Evolutionary conservation across 2,113 vertebrate species (phyloP).

Genomic region (Silurus meridionalis): DNA sequence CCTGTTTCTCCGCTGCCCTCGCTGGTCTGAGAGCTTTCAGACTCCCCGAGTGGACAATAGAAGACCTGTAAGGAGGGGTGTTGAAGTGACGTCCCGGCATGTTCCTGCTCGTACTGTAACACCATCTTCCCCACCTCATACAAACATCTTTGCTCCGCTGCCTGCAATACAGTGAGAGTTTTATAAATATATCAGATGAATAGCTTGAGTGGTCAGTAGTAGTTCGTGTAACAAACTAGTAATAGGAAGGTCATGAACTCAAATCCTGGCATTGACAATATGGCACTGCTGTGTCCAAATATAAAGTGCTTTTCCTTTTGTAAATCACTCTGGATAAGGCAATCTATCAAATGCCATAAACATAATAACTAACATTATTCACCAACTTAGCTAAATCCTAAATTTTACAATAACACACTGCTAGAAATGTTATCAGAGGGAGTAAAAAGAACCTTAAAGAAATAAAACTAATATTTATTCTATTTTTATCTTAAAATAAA

Average conservation of each 20-base stretch:
- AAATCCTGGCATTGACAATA: not conserved
- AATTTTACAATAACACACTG: not conserved
- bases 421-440: not conserved
- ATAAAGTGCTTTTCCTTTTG: too few species aligned
- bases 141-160: conserved; percentile 73
- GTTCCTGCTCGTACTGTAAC: conserved; percentile 68
- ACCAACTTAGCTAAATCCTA: not conserved
- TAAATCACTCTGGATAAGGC: not conserved
- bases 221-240: not conserved
- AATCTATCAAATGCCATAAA: not conserved
- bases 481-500: not conserved
- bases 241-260: not conserved
- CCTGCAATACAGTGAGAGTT: conserved; percentile 59
- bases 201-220: not conserved
- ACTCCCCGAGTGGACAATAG: conserved; percentile 64
- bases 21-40: conserved; percentile 85
- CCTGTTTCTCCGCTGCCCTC: conserved; percentile 88
- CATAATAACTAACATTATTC: too few species aligned
- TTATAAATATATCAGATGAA: conserved; percentile 1
- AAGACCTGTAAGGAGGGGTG: conserved; percentile 66
- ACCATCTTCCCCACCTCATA: conserved; percentile 77
- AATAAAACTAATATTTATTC: not conserved
- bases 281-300: not conserved
- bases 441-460: not conserved
- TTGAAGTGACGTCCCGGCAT: conserved; percentile 61